Evolutionary conservation across 2,888 invertebrate genomes (phyloP), one percentile per base, ranked within the genome.

Genomic region (Caenorhabditis sp.): DNA sequence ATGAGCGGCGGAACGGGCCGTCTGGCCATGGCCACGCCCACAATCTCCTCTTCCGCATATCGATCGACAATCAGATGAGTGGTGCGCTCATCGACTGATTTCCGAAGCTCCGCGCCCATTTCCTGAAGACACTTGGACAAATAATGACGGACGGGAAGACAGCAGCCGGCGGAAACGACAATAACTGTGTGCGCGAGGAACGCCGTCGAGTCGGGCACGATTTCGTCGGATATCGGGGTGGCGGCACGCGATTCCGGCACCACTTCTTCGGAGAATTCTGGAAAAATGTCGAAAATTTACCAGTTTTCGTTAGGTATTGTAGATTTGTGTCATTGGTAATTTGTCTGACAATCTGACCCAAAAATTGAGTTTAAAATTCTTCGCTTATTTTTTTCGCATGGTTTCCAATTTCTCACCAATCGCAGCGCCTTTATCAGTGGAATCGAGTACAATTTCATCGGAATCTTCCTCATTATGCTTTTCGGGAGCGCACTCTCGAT

Each of bases 1-100:
- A 75, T 74, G 11, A 70, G 27, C 6, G 62, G 70, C 7, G 68
- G 63, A 24, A 1, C 2, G 4, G 56, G 61, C 1, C 13, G 15
- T 11, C 73, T 32, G 0, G 50, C 13, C 62, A 75, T 75, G 1
- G 75, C 75, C 0, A 11, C 8, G 11, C 45, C 35, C 5, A 75
- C 62, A 1, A 46, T 22, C 17, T 22, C 7, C n/a, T 59, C 61
- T 30, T 75, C 58, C 4, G 63, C 70, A 45, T 76, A 76, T n/a
- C 76, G 56, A 43, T 76, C 76, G 26, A 76, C 70, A 15, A 76
- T 63, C 3, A 76, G n/a, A 37, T 76, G 76, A 1, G 76, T 76
- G 0, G 76, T 76, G 3, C 37, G 46, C 17, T 35, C 6, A 46
- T 76, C 70, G 0, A 76, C 59, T 0, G 24, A 20, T 35, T 45